Evolutionary conservation across 2,113 vertebrate genomes (phyloP).

Genomic region (Chamaetylas fuelleborni): DNA sequence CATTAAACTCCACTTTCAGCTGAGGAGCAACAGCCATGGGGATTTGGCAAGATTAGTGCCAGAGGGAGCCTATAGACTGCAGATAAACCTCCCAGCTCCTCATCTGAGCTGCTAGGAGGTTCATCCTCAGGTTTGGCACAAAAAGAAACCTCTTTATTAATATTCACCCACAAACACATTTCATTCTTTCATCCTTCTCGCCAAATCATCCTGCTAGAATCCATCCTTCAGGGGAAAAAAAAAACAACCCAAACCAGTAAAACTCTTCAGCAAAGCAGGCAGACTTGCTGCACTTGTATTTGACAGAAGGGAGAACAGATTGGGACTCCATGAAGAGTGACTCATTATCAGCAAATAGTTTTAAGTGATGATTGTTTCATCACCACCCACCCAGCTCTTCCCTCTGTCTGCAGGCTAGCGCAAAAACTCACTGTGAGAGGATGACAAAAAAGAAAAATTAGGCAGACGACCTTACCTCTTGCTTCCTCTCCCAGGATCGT

Average conservation of each 20-base stretch:
- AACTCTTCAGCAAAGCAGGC: slow-evolving; percentile 4
- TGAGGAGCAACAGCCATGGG: background rate
- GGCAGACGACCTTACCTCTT: background rate
- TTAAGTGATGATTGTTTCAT: slow-evolving; percentile 58
- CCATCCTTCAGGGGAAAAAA: background rate
- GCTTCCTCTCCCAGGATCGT: background rate
- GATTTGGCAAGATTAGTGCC: background rate
- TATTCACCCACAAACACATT: background rate
- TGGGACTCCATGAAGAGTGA: slow-evolving; percentile 58
- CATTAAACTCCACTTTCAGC: background rate
- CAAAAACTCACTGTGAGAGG: background rate
- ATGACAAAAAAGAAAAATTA: background rate
- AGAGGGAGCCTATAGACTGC: background rate
- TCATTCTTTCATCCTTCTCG: background rate
- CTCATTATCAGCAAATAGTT: slow-evolving; percentile 67
- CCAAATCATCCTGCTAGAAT: background rate
- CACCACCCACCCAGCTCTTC: slow-evolving; percentile 54
- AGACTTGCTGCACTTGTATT: background rate
- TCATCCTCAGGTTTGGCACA: background rate
- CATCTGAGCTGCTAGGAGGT: background rate
- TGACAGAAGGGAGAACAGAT: slow-evolving; percentile 65
- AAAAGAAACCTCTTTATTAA: background rate
- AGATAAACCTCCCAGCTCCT: background rate
- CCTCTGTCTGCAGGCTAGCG: slow-evolving; percentile 6
- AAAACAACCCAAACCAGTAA: background rate